Base-by-base conservation (phyloP, 2,888 invertebrate species). In the Chesias legatella region DNA sequence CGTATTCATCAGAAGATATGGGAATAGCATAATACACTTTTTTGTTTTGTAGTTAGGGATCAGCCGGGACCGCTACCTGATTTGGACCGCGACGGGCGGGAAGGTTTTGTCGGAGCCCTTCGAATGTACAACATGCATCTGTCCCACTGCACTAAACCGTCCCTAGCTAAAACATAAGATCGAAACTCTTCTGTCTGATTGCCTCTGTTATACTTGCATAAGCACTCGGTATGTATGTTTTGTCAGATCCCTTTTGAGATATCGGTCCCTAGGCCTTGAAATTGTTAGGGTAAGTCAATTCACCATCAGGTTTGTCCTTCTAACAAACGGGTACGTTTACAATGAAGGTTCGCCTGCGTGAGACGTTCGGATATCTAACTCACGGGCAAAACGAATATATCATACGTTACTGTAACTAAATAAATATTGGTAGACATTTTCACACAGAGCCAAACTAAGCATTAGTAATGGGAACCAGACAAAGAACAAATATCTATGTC, bases 31-130 rank as follows among this genome's bases (percentile, higher is more conserved):
- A n/a, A n/a, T n/a, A n/a, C n/a, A n/a, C n/a, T n/a, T n/a, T n/a
- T n/a, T n/a, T n/a, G n/a, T n/a, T n/a, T n/a, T n/a, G n/a, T n/a
- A 28, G 27, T 42, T 24, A 26, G 5, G 4, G 4, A 5, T 2
- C 7, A n/a, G 22, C n/a, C 6, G 41, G 38, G 34, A 34, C 27
- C 9, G 30, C 43, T 44, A 44, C 43, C 43, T 38, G 43, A 39
- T 31, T 26, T 34, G 1, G 7, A n/a, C 27, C 20, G 6, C 11
- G 24, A 13, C 35, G 22, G 27, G 10, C 22, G 23, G 23, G 17
- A 7, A 13, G 10, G 11, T 10, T 3, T 17, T 23, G 8, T 22
- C 7, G 10, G 10, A 33, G 3, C 23, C 33, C 27, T n/a, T 10
- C 25, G 10, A 25, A 10, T 20, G 9, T n/a, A n/a, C 32, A 22